Base-by-base conservation (phyloP, 1,140 invertebrate genomes). In the Diabrotica virgifera region DNA sequence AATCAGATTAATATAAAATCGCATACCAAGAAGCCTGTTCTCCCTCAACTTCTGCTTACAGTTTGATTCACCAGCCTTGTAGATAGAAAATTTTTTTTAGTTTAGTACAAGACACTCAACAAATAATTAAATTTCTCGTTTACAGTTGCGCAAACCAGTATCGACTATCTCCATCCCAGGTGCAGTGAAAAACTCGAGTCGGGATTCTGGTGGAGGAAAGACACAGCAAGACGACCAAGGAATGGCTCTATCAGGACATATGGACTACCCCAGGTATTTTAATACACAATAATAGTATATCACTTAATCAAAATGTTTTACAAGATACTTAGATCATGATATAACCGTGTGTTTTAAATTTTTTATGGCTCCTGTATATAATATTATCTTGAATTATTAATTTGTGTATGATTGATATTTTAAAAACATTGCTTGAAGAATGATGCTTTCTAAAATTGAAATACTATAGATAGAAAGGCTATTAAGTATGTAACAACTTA, bases 121-220 rank as follows among this genome's bases (percentile, higher is more conserved):
- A 46, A 8, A 46, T 10, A 46, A 46, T 46, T 46, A n/a, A 24
- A 24, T 24, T 24, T 46, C 50, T 59, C 36, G 12, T 37, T 89
- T 90, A 62, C 87, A 95, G 93, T 88, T 97, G 80, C 93, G 95
- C 84, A 97, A 97, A 87, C 94, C 95, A 82, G 90, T 92, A 80
- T 96, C 95, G 80, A 96, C 95, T 80, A 89, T 96, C 77, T 96
- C 94, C 83, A 95, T 95, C 81, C 93, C 94, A 76, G 93, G 92
- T 80, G 92, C 91, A 80, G 92, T 95, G 90, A 93, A 92, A 85
- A 92, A 88, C 85, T 87, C 87, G 80, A 86, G 88, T 75, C 85
- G 87, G 74, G 87, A 87, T 79, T 84, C 85, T 77, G 85, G 85
- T 77, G 84, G 83, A 56, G 55, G 67, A 71, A 77, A 80, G 74